Evolutionary conservation across 2,797 vertebrate species (phyloP), one percentile per base, ranked within the genome.

Genomic region (Enteromius radiatus): DNA sequence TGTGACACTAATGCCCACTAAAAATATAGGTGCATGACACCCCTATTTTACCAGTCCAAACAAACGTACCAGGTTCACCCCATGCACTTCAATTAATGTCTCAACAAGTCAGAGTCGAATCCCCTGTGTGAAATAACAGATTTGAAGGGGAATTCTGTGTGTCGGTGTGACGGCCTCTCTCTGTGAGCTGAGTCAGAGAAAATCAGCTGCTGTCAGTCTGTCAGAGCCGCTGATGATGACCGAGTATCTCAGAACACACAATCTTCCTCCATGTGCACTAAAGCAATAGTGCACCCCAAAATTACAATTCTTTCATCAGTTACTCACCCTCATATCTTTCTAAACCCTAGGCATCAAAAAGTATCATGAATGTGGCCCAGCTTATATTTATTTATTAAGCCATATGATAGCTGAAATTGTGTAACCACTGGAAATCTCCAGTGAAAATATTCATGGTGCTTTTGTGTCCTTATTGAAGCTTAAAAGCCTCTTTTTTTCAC

Each of bases 191-290:
- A 88, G 87, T 91, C 92, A 91, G 90, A 91, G 90, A 86, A 88
- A 86, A 80, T 82, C 85, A 86, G 86, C 61, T 71, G 75, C 85
- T 85, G 87, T 89, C 90, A 90, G 88, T 87, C 87, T 94, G 92
- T 93, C 91, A 89, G 89, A 88, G 76, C 89, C 76, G 83, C 89
- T 85, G 92, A 92, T 91, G 89, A 81, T 90, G 90, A 92, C 91
- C 88, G 88, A 91, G 86, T 84, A 78, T 85, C 86, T 87, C 86
- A 81, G 63, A 56, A 56, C 76, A 73, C 64, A 76, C 71, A 61
- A 86, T 90, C 86, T 88, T 78, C 87, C 85, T 87, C 80, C 70
- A 31, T 86, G 28, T 86, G 36, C 80, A 84, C 84, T 45, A 82
- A 86, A 63, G 49, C 6, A 45, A 80, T 43, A n/a, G 23, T 47